phyloP scores from a whole-genome alignment of 1,140 invertebrate species.

The Cyphomyrmex costatus region DNA sequence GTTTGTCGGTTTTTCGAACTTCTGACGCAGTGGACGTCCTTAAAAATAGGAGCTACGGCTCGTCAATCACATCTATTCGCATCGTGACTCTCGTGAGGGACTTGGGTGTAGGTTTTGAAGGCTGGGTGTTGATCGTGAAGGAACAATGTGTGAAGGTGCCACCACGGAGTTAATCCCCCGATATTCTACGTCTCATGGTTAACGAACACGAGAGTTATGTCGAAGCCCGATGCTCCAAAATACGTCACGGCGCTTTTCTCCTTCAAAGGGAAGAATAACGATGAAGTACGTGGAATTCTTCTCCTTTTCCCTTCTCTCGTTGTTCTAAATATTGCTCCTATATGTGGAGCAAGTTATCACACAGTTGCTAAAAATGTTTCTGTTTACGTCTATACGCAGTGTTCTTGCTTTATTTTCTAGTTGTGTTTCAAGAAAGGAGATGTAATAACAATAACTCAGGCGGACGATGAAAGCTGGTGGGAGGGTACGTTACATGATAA shows the following conservation, averaged over 20 bases:
- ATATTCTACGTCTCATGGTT: background rate
- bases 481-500: conserved; percentile 97
- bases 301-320: background rate
- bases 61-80: background rate
- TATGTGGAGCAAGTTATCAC: background rate
- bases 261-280: conserved; percentile 98
- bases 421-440: conserved; percentile 98
- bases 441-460: conserved; percentile 96
- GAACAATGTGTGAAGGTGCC: background rate
- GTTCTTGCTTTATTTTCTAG: conserved; percentile 87
- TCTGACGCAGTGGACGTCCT: background rate
- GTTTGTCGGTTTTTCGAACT: background rate
- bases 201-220: conserved; percentile 74
- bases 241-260: conserved; percentile 96
- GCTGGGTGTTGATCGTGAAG: background rate
- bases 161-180: background rate
- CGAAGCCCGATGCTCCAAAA: conserved; percentile 88
- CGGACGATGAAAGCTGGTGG: conserved; percentile 98
- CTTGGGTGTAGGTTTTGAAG: background rate
- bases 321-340: conserved; percentile 26
- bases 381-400: conserved; percentile 54
- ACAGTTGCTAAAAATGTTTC: conserved; percentile 21
- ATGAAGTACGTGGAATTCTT: conserved; percentile 91
- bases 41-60: background rate
- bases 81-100: background rate